These are phyloP conservation scores for Morelia viridis DNA, from an alignment of 2,797 vertebrate species.

Conservation along the genomic window DNA sequence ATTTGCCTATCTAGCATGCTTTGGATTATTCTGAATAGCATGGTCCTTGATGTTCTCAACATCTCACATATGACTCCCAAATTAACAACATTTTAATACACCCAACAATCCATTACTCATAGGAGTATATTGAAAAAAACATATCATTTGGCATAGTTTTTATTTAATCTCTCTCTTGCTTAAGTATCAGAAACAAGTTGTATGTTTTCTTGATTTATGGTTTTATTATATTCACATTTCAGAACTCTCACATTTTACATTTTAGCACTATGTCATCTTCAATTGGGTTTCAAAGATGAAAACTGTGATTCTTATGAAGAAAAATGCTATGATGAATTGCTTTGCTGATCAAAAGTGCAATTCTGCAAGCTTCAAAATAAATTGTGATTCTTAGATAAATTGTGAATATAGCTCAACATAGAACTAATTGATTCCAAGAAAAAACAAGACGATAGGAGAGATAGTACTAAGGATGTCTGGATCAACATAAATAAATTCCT, in stretches of 20 bases:
- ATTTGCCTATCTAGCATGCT: no score
- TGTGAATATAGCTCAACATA: not conserved
- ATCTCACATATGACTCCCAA: no score
- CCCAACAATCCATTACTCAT: no score
- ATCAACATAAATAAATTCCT: no score
- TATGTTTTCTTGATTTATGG: conserved; percentile 52
- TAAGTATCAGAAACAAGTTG: conserved; percentile 34
- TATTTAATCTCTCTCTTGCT: conserved; percentile 26
- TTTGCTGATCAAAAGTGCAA: conserved; percentile 8
- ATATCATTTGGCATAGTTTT: conserved; percentile 6
- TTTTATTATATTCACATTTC: conserved; percentile 44
- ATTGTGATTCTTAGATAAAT: not conserved
- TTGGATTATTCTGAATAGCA: no score
- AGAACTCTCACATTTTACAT: conserved; percentile 18
- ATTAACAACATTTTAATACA: no score
- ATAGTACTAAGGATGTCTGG: no score
- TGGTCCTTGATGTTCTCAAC: no score
- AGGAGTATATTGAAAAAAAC: no score
- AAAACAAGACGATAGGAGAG: not conserved
- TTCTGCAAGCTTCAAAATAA: accelerated
- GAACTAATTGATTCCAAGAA: not conserved
- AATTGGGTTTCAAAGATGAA: conserved; percentile 27
- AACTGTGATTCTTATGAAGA: conserved; percentile 19
- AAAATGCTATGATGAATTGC: not conserved
- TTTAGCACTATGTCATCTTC: conserved; percentile 28